These are phyloP conservation scores for Distichodus sexfasciatus DNA, from an alignment of 2,797 vertebrate species.

Conservation along the genomic window DNA sequence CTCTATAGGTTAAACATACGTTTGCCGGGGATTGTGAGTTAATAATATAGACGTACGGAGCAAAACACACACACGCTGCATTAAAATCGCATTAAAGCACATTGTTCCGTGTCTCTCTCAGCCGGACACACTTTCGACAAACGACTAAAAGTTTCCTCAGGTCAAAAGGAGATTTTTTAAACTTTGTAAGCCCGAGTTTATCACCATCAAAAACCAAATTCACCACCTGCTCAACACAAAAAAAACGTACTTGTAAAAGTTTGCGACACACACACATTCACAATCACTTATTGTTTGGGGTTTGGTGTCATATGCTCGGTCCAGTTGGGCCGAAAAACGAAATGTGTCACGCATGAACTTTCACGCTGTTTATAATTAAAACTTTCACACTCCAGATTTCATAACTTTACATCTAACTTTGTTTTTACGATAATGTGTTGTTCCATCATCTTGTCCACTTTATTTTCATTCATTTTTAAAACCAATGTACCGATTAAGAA, in stretches of 20 bases:
- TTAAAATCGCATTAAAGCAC: too few relatives aligned
- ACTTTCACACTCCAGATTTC: too few relatives aligned
- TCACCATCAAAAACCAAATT: not conserved
- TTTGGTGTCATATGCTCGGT: conserved; percentile 1
- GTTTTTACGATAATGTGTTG: too few relatives aligned
- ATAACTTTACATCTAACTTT: too few relatives aligned
- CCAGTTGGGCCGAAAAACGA: not conserved
- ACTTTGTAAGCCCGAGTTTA: not conserved
- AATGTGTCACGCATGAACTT: not conserved
- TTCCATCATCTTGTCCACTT: too few relatives aligned
- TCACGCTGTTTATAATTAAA: not conserved
- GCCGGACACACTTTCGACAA: too few relatives aligned
- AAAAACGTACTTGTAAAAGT: not conserved
- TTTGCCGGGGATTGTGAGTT: too few relatives aligned
- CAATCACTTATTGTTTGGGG: not conserved
- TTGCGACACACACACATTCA: not conserved
- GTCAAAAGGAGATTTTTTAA: not conserved
- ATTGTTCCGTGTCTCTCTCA: too few relatives aligned
- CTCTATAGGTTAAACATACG: too few relatives aligned
- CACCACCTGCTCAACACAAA: not conserved
- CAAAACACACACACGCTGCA: not conserved
- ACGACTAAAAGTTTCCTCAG: not conserved
- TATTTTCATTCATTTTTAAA: too few relatives aligned
- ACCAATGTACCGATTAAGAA: too few relatives aligned
- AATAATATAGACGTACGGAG: conserved; percentile 25